Percentiles rank a stretch among this genome's conserved stretches.
Conservation (phyloP, 2,113 vertebrate genomes). For the Chaenocephalus aceratus region DNA sequence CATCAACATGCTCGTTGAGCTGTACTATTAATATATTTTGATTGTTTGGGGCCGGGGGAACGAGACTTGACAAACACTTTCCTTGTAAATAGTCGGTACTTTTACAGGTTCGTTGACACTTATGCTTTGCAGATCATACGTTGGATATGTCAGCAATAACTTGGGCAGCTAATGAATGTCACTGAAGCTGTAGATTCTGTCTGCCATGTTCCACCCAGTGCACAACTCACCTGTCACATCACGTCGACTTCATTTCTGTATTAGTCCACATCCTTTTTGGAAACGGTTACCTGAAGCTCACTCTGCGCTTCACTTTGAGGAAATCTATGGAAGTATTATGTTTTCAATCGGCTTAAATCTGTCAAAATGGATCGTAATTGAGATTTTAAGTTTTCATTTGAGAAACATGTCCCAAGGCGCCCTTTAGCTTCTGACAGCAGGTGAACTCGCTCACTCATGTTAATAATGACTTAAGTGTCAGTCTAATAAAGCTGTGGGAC, state of each 20-base stretch:
- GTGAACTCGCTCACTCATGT: constrained; percentile 36
- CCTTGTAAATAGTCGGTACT: constrained; percentile 94
- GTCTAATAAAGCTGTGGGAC: constrained; percentile 36
- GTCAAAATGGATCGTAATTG: constrained; percentile 10
- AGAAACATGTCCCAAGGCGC: constrained; percentile 59
- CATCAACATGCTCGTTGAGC: constrained; percentile 93
- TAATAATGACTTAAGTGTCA: constrained; percentile 32
- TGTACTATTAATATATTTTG: constrained; percentile 99
- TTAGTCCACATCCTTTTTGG: constrained; percentile 6
- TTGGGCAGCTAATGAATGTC: constrained; percentile 99
- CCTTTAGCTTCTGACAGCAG: constrained; percentile 66
- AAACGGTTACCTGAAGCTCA: constrained; percentile 3
- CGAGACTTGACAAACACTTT: constrained; percentile 94
- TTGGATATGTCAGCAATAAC: constrained; percentile 98
- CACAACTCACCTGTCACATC: constrained; percentile 48
- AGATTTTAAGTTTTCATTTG: constrained; percentile 11
- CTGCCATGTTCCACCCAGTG: constrained; percentile 72
- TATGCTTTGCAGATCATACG: constrained; percentile 97
- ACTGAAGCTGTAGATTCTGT: constrained; percentile 97
- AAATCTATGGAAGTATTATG: constrained; percentile 22
- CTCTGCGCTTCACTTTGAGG: background rate
- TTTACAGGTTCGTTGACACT: constrained; percentile 95
- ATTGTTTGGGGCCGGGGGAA: constrained; percentile 80
- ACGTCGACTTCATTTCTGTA: constrained; percentile 28
- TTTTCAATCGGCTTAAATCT: constrained; percentile 19